Evolutionary conservation across 2,797 vertebrate species (phyloP).

Genomic region (Sparus aurata): DNA sequence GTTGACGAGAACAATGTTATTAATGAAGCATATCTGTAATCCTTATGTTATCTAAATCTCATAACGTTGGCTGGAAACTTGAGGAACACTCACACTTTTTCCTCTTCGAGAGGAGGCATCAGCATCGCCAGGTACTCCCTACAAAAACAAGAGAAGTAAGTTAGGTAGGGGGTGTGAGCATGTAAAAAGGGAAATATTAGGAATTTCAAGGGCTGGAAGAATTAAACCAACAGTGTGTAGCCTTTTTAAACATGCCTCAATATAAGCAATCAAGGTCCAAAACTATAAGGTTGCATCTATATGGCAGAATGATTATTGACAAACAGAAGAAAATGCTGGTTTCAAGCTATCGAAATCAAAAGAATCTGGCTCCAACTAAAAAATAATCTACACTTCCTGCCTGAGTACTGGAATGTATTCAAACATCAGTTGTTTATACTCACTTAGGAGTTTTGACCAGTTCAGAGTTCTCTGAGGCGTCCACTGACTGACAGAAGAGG

Average conservation of each 20-base stretch:
- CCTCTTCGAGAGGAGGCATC: constrained; percentile 93
- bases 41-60: neutral
- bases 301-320: neutral
- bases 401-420: neutral
- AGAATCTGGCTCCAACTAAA: neutral
- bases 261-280: neutral
- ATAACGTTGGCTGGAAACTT: neutral
- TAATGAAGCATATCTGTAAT: neutral
- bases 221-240: no score
- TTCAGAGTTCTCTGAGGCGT: constrained; percentile 90
- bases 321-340: neutral
- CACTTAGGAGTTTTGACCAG: constrained; percentile 96
- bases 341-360: neutral
- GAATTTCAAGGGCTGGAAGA: neutral
- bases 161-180: constrained; percentile 3
- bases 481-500: constrained; percentile 92
- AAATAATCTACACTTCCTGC: neutral
- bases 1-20: neutral
- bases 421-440: constrained; percentile 42
- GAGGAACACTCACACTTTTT: constrained; percentile 90
- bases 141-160: constrained; percentile 1
- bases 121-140: constrained; percentile 98
- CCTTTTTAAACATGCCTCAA: no score
- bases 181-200: neutral
- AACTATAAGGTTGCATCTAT: neutral